Evolutionary conservation across 2,797 vertebrate genomes (phyloP).

Genomic region (Ambastaia sidthimunki): DNA sequence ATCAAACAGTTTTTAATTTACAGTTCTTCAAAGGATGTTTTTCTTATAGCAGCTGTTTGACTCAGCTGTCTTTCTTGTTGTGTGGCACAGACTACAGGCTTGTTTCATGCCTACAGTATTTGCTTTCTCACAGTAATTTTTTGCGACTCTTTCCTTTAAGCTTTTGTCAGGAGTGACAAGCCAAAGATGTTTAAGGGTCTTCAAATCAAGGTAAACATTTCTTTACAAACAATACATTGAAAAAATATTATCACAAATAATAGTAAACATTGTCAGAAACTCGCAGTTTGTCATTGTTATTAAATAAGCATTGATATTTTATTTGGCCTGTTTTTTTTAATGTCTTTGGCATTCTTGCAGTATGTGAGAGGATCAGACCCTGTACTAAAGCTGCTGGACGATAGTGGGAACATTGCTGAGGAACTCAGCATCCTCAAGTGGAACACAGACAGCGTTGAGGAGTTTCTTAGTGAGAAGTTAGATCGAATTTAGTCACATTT

Average conservation of each 20-base stretch:
- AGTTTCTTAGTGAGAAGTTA: slow-evolving; percentile 96
- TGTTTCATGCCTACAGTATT: neutral
- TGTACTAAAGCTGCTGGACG: slow-evolving; percentile 97
- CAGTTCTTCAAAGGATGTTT: neutral
- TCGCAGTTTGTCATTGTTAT: neutral
- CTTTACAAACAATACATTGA: neutral
- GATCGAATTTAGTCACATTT: slow-evolving; percentile 82
- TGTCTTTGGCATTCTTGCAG: slow-evolving; percentile 67
- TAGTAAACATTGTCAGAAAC: neutral
- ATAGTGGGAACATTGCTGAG: slow-evolving; percentile 97
- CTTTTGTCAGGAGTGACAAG: slow-evolving; percentile 99
- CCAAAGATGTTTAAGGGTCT: slow-evolving; percentile 98
- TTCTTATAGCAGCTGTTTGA: slow-evolving; percentile 1
- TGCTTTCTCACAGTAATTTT: neutral
- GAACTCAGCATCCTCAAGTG: slow-evolving; percentile 99
- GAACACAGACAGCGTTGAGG: slow-evolving; percentile 99
- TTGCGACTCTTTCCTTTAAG: slow-evolving; percentile 69
- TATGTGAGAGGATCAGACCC: slow-evolving; percentile 98
- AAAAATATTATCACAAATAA: neutral
- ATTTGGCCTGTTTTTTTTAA: neutral
- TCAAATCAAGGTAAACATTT: slow-evolving; percentile 91
- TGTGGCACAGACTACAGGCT: neutral
- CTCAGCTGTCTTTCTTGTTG: slow-evolving; percentile 3
- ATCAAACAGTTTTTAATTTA: neutral
- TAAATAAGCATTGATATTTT: neutral